These are phyloP conservation scores for Prunella himalayana DNA, from an alignment of 2,113 vertebrate genomes.

Conservation along the genomic window DNA sequence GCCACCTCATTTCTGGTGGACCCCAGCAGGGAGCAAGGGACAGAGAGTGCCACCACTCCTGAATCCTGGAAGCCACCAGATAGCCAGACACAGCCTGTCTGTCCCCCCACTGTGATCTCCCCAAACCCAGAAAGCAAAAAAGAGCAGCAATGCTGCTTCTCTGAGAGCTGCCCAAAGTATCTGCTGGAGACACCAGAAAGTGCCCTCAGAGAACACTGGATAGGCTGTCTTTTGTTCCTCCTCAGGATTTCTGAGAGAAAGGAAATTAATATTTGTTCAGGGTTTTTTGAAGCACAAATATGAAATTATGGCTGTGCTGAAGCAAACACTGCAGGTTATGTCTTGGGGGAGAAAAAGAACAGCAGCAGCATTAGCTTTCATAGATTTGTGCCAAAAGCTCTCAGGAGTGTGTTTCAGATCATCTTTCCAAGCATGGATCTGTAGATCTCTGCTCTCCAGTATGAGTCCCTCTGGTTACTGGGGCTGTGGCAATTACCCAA, in stretches of 20 bases:
- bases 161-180: background rate
- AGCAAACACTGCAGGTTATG: background rate
- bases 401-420: background rate
- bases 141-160: background rate
- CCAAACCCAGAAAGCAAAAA: background rate
- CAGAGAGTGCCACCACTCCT: background rate
- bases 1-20: background rate
- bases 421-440: background rate
- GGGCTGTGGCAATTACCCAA: background rate
- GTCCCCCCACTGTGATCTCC: background rate
- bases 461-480: background rate
- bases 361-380: background rate
- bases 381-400: background rate
- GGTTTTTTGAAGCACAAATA: background rate
- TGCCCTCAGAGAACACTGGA: background rate
- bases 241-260: background rate
- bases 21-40: background rate
- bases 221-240: background rate
- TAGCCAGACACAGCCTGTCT: background rate
- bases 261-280: background rate
- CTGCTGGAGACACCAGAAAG: background rate
- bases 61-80: background rate
- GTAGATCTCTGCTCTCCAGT: background rate
- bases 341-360: background rate
- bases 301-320: background rate